Conservation (phyloP, 2,888 invertebrate genomes). For the Scaptomyza caliginosa region DNA sequence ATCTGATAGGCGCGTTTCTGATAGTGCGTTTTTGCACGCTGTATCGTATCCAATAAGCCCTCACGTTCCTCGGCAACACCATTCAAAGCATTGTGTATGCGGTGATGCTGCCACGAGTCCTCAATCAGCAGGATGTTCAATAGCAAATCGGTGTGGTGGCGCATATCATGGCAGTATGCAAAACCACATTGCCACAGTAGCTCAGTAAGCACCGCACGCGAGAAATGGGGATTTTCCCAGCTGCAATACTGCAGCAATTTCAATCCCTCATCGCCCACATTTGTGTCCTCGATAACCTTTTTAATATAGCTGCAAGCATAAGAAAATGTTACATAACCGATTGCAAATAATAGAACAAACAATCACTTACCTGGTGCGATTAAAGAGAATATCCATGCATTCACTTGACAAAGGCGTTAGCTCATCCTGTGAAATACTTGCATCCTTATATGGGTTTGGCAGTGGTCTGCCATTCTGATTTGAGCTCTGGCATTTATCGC, state of each 20-base stretch:
- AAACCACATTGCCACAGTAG: constrained; percentile 94
- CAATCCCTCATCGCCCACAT: constrained; percentile 95
- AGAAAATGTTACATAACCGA: not conserved
- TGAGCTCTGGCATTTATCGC: constrained; percentile 87
- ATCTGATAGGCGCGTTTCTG: constrained; percentile 98
- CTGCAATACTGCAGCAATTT: constrained; percentile 96
- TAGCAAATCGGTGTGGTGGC: constrained; percentile 95
- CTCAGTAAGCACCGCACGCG: constrained; percentile 94
- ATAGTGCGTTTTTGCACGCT: constrained; percentile 96
- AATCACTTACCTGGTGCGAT: constrained; percentile 88
- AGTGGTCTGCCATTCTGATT: constrained; percentile 85
- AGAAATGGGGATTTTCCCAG: constrained; percentile 98
- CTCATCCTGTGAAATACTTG: constrained; percentile 85
- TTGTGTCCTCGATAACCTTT: constrained; percentile 97
- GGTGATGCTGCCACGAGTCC: constrained; percentile 97
- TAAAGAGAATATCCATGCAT: constrained; percentile 93
- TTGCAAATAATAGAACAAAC: not conserved
- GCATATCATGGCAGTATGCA: constrained; percentile 96
- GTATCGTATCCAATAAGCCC: constrained; percentile 96
- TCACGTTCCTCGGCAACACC: constrained; percentile 93
- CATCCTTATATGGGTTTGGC: constrained; percentile 91
- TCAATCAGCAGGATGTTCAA: constrained; percentile 94
- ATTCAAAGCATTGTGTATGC: constrained; percentile 96
- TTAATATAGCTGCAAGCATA: constrained; percentile 90
- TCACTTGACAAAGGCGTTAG: constrained; percentile 89